Percentiles rank a stretch among this genome's conserved stretches.
Evolutionary conservation across 64 coral and sea anemone species (phyloP).

Genomic region (Hydrozoanthus tunicans): DNA sequence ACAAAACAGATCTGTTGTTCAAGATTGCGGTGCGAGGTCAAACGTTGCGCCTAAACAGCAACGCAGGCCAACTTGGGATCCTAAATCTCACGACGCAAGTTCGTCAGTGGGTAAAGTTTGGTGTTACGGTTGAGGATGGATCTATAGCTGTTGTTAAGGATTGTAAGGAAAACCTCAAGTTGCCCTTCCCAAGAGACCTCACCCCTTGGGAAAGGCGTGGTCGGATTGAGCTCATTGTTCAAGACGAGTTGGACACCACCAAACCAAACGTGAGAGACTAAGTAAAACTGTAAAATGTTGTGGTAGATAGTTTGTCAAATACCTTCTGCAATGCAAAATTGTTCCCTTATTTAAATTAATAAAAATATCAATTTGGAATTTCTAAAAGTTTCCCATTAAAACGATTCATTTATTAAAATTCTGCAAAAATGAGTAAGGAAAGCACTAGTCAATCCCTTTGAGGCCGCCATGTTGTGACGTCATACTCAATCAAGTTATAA

Average conservation of each 20-base stretch:
- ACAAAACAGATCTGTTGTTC: conserved; percentile 10
- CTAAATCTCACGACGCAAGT: neutral
- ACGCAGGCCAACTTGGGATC: neutral
- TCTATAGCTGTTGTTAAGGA: conserved; percentile 15
- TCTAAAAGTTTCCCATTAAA: too few species aligned
- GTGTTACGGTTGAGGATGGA: conserved; percentile 23
- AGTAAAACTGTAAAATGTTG: too few species aligned
- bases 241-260: conserved; percentile 29
- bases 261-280: conserved; percentile 21
- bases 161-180: conserved; percentile 33
- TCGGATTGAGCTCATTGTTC: conserved; percentile 34
- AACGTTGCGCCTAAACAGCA: conserved; percentile 1
- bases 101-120: conserved; percentile 23
- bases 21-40: neutral
- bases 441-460: too few species aligned
- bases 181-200: conserved; percentile 44
- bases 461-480: too few species aligned
- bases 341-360: too few species aligned
- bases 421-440: too few species aligned
- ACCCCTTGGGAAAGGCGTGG: conserved; percentile 29
- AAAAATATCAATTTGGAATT: too few species aligned
- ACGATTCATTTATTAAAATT: too few species aligned
- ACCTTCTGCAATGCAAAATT: too few species aligned
- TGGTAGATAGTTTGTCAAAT: too few species aligned
- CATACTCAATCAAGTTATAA: too few species aligned